Conservation (phyloP, 2,113 vertebrate genomes). For the Macroglossus sobrinus region DNA sequence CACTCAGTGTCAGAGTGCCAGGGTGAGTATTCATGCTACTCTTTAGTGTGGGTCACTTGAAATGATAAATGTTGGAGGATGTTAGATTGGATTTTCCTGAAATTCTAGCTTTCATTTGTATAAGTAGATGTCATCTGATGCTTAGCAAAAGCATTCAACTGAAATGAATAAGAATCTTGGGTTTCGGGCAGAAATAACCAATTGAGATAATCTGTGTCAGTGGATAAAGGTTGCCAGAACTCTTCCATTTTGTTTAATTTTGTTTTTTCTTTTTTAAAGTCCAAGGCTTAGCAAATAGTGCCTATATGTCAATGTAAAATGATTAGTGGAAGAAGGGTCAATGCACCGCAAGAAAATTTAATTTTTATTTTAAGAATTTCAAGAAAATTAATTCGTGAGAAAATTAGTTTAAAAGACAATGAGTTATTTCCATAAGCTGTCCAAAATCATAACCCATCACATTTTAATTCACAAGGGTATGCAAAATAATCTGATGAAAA, state of each 20-base stretch:
- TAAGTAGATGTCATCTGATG: conserved; percentile 79
- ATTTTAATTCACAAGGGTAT: not conserved
- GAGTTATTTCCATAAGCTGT: not conserved
- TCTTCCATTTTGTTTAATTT: not conserved
- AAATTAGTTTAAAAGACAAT: conserved; percentile 43
- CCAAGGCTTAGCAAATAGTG: not conserved
- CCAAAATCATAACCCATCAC: not conserved
- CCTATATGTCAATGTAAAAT: not conserved
- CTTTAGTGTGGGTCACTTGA: conserved; percentile 84
- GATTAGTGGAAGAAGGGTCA: not conserved
- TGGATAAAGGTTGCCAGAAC: conserved; percentile 6
- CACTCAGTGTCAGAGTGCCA: conserved; percentile 62
- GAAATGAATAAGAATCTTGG: conserved; percentile 75
- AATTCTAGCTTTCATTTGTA: conserved; percentile 80
- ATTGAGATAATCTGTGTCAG: conserved; percentile 64
- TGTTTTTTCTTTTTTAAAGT: not conserved
- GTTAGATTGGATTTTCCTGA: conserved; percentile 81
- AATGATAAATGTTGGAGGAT: conserved; percentile 80
- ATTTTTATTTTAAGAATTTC: conserved; percentile 5
- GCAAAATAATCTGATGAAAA: not conserved
- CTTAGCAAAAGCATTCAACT: conserved; percentile 77
- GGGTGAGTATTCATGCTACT: conserved; percentile 51
- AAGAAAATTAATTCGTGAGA: not conserved
- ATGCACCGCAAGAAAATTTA: not conserved
- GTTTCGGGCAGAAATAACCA: conserved; percentile 78